Percentiles rank a stretch among this genome's conserved stretches.
phyloP scores from a whole-genome alignment of 2,113 vertebrate genomes.

The Cynocephalus volans region DNA sequence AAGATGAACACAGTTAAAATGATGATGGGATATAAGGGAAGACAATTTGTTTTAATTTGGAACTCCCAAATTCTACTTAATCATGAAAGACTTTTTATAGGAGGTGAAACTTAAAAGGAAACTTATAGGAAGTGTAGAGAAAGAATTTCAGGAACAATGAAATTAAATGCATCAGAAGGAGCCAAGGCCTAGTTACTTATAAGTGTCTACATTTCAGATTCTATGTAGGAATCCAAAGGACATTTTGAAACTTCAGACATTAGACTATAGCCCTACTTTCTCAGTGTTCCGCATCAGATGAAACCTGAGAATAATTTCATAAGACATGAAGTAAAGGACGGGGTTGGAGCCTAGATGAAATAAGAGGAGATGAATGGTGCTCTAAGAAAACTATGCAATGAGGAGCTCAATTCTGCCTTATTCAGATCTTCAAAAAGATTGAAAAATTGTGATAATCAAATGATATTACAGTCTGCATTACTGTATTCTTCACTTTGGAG shows the following conservation, averaged over 20 bases:
- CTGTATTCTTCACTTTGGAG: constrained; percentile 57
- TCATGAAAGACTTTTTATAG: not conserved
- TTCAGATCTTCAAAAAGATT: constrained; percentile 78
- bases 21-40: not conserved
- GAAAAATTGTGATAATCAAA: constrained; percentile 83
- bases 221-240: not conserved
- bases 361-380: constrained; percentile 19
- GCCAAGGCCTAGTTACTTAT: not conserved
- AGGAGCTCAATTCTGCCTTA: constrained; percentile 58
- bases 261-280: constrained; percentile 21
- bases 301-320: constrained; percentile 29
- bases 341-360: constrained; percentile 5
- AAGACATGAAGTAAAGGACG: not conserved
- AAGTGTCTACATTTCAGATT: constrained; percentile 12
- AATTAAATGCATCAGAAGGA: not conserved
- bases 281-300: not conserved
- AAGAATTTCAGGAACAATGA: constrained; percentile 41
- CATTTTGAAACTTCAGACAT: constrained; percentile 30
- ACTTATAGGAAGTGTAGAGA: not conserved
- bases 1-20: not conserved
- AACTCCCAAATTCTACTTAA: constrained; percentile 13
- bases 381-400: constrained; percentile 63
- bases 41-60: not conserved
- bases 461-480: constrained; percentile 78
- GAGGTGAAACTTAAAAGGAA: not conserved